These are phyloP conservation scores for Apis cerana DNA, from an alignment of 1,140 invertebrate genomes.

Conservation along the genomic window DNA sequence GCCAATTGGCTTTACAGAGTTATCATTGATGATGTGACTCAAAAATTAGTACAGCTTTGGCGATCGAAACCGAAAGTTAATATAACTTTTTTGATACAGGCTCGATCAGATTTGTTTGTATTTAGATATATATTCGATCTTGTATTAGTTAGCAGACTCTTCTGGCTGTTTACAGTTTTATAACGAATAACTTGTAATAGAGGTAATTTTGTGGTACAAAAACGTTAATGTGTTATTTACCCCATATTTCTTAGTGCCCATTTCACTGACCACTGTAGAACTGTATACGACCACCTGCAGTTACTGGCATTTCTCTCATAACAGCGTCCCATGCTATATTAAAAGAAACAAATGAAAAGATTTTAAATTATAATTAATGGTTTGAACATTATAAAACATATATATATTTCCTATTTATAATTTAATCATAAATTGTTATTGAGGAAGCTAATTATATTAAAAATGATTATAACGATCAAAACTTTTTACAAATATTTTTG, in stretches of 20 bases:
- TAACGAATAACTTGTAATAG: slow-evolving; percentile 50
- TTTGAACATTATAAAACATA: not conserved
- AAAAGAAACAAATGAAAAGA: slow-evolving; percentile 11
- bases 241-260: slow-evolving; percentile 25
- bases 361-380: not conserved
- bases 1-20: slow-evolving; percentile 53
- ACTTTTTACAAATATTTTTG: not conserved
- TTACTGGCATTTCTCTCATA: slow-evolving; percentile 75
- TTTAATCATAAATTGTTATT: not conserved
- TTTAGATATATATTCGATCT: slow-evolving; percentile 42
- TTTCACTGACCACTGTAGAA: slow-evolving; percentile 80
- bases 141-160: slow-evolving; percentile 45
- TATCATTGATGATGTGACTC: slow-evolving; percentile 50
- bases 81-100: slow-evolving; percentile 15
- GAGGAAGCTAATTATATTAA: not conserved
- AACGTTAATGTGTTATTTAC: slow-evolving; percentile 57
- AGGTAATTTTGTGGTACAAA: slow-evolving; percentile 64
- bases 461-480: not conserved
- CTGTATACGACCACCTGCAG: slow-evolving; percentile 72
- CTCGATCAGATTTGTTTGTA: slow-evolving; percentile 21
- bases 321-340: slow-evolving; percentile 76
- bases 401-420: not conserved
- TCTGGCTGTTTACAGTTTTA: slow-evolving; percentile 45
- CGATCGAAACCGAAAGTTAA: slow-evolving; percentile 7
- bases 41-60: slow-evolving; percentile 25